phyloP scores from a whole-genome alignment of 2,797 vertebrate species.

The Esox masquinongy region DNA sequence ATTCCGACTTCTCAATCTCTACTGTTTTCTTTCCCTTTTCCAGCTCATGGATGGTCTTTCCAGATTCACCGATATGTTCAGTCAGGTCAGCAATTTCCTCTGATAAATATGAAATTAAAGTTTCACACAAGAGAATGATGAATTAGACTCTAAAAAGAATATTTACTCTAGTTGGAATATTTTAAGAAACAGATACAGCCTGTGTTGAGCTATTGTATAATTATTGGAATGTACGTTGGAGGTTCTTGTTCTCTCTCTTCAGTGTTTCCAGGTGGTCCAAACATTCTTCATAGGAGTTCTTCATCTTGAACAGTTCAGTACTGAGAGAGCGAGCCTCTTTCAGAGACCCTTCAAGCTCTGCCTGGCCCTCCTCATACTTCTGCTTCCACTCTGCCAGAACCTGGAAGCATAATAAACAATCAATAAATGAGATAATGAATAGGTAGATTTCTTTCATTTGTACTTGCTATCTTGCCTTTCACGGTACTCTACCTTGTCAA shows the following conservation, averaged over 20 bases:
- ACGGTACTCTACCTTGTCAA: not conserved
- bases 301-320: conserved; percentile 84
- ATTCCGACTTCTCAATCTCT: conserved; percentile 81
- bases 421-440: not conserved
- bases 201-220: not conserved
- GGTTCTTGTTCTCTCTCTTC: conserved; percentile 76
- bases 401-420: conserved; percentile 40
- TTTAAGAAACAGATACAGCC: not conserved
- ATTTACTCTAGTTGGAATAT: not conserved
- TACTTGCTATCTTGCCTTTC: not conserved
- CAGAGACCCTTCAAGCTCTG: conserved; percentile 78
- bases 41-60: conserved; percentile 85
- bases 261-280: conserved; percentile 83
- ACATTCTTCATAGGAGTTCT: conserved; percentile 82
- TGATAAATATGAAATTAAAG: conserved; percentile 34
- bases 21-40: conserved; percentile 84
- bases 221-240: conserved; percentile 50
- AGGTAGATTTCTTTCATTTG: not conserved
- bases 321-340: conserved; percentile 80
- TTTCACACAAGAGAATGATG: not conserved
- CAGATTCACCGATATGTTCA: conserved; percentile 83
- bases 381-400: conserved; percentile 82
- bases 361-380: conserved; percentile 84
- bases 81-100: conserved; percentile 89
- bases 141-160: not conserved